phyloP scores from a whole-genome alignment of 2,888 invertebrate species.

The Dascillus cervinus region DNA sequence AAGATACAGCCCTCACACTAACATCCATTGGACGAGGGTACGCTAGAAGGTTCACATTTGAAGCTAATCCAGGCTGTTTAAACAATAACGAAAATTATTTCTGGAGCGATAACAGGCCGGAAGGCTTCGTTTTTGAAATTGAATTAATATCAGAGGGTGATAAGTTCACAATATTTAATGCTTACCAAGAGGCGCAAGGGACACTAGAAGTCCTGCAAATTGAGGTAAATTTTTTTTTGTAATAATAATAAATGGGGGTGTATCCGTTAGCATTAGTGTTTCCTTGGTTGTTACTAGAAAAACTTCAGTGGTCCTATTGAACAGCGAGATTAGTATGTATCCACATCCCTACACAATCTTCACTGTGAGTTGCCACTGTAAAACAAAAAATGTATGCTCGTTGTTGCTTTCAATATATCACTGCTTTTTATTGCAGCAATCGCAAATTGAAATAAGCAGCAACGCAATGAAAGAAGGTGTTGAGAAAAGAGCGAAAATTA shows the following conservation, averaged over 20 bases:
- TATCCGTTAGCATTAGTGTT: too few relatives aligned
- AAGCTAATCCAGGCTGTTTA: slow-evolving; percentile 51
- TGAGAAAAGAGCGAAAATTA: slow-evolving; percentile 56
- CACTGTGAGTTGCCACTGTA: too few relatives aligned
- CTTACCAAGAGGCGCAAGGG: slow-evolving; percentile 59
- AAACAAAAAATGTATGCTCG: slow-evolving; percentile 21
- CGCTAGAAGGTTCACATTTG: slow-evolving; percentile 65
- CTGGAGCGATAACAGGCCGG: slow-evolving; percentile 68
- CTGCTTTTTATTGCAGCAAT: slow-evolving; percentile 43
- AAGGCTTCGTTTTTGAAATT: slow-evolving; percentile 66
- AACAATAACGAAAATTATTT: slow-evolving; percentile 66
- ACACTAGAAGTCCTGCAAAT: slow-evolving; percentile 57
- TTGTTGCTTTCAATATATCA: slow-evolving; percentile 17
- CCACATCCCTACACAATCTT: too few relatives aligned
- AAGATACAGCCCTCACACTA: slow-evolving; percentile 58
- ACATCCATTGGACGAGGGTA: slow-evolving; percentile 67
- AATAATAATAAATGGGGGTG: too few relatives aligned
- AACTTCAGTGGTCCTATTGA: too few relatives aligned
- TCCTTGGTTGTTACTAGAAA: slow-evolving; percentile 11
- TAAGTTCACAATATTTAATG: slow-evolving; percentile 64
- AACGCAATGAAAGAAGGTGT: slow-evolving; percentile 38
- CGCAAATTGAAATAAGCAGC: slow-evolving; percentile 45
- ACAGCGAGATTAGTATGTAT: too few relatives aligned
- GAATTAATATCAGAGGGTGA: slow-evolving; percentile 61
- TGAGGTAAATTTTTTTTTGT: slow-evolving; percentile 51